Base-by-base conservation (phyloP, 92 coral and sea anemone genomes). In the Ricordea florida region DNA sequence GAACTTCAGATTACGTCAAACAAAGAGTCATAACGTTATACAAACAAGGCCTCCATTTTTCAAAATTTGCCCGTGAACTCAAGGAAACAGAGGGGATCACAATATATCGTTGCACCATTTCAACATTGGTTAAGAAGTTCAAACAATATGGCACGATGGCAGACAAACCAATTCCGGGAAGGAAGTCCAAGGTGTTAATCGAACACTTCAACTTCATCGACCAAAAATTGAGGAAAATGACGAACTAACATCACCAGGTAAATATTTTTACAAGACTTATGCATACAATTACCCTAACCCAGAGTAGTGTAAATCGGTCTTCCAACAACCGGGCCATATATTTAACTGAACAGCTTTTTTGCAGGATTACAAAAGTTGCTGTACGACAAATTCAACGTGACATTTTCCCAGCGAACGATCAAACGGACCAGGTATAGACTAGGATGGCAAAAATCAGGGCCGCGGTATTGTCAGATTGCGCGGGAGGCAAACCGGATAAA, bases 401-500 rank as follows among this genome's bases (percentile, higher is more conserved):
- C 61, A 30, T 60, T 44, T 6, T 50, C 77, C 6, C 9, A 3
- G 27, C 2, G 46, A 4, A 53, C 31, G 8, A 69, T 52, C 42
- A 69, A 69, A 37, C 18, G 47, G 9, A 25, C 45, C 10, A 24
- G 65, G 7, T 51, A 34, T 37, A 69, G 53, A 50, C 64, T 69
- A 11, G 53, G 51, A 15, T 69, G 77, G 77, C 48, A 32, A 4
- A 53, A 53, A 41, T 34, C 49, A 18, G 77, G 77, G 21, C 48
- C 77, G 0, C 22, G 50, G 24, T 69, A 69, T 36, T 69, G 77
- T 33, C 65, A 69, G 64, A 28, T 53, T 16, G 77, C 53, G 7
- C 2, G 53, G 17, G 77, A 69, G 37, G 62, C 64, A 4, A 52
- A 69, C 51, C 18, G 77, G 22, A 50, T 69, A 3, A 43, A 41